Evolutionary conservation across 2,797 vertebrate species (phyloP).

Genomic region (Catharus ustulatus): DNA sequence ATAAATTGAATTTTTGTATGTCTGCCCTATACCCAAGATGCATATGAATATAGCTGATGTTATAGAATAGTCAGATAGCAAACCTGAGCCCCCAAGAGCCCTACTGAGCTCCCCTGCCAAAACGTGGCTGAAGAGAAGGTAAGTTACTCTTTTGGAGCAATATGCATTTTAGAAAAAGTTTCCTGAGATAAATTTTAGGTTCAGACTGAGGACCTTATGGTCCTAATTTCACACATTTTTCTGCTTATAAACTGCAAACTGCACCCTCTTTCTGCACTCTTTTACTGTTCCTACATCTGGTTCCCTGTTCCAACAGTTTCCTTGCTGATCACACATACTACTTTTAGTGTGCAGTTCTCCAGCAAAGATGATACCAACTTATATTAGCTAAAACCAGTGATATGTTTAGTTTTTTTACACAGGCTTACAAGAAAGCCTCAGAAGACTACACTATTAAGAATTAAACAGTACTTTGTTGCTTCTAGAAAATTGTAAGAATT

Average conservation of each 20-base stretch:
- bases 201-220: not conserved
- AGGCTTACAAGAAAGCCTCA: not conserved
- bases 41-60: not conserved
- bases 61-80: not conserved
- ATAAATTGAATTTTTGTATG: not conserved
- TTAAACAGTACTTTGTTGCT: not conserved
- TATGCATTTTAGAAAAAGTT: not conserved
- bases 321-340: not conserved
- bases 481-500: not conserved
- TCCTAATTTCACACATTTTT: not conserved
- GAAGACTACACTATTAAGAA: not conserved
- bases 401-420: not conserved
- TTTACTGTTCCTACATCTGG: not conserved
- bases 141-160: not conserved
- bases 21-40: not conserved
- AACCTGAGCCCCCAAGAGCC: not conserved
- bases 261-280: not conserved
- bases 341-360: not conserved
- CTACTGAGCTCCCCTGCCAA: not conserved
- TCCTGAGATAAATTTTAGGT: not conserved
- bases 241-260: not conserved
- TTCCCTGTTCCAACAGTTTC: not conserved
- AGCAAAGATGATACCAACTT: not conserved
- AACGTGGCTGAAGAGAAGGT: not conserved
- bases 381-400: not conserved